Evolutionary conservation across 2,797 vertebrate genomes (phyloP), one percentile per base, ranked within the genome.

Genomic region (Ctenopoma kingsleyae): DNA sequence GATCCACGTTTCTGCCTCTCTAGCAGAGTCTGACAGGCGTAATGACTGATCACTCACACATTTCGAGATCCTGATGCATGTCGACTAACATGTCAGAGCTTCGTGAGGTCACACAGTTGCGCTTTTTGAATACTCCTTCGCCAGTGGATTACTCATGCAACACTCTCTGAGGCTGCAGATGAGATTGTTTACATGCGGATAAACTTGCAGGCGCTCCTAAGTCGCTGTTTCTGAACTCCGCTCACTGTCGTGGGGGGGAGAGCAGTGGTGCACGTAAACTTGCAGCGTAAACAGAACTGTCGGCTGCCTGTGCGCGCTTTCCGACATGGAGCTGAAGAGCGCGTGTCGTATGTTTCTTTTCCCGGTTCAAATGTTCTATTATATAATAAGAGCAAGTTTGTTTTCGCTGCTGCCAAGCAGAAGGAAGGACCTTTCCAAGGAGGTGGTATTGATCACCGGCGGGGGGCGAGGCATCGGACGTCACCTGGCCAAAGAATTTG

Each of bases 381-480:
- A 93, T 71, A 82, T 95, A 78, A 75, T 93, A 32, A 95, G 92
- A 55, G 96, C 96, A 0, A 91, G 92, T 36, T 81, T 95, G 78
- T 85, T 89, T 22, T 69, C 90, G 81, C 68, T 97, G 87, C 59
- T 96, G 76, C 96, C 97, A 17, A 88, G 91, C 90, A 91, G 87
- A 58, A 93, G 92, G 68, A 96, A 95, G 75, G 96, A 96, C 85
- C 91, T 99, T 91, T 74, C 85, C 79, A 89, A 84, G 85, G 97
- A 99, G 81, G 95, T 90, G 81, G 97, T 99, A 43, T 94, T 99
- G 86, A 91, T 99, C 91, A 99, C 98, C 59, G 98, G 98, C 12
- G 98, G 98, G 61, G 98, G 98, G 85, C 90, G 97, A 68, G 98
- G 98, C 90, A 99, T 99, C 90, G 98, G 98, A 1, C 96, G 97